These are phyloP conservation scores for Rhabdomys dilectus DNA, from an alignment of 2,113 vertebrate genomes.

Conservation along the genomic window DNA sequence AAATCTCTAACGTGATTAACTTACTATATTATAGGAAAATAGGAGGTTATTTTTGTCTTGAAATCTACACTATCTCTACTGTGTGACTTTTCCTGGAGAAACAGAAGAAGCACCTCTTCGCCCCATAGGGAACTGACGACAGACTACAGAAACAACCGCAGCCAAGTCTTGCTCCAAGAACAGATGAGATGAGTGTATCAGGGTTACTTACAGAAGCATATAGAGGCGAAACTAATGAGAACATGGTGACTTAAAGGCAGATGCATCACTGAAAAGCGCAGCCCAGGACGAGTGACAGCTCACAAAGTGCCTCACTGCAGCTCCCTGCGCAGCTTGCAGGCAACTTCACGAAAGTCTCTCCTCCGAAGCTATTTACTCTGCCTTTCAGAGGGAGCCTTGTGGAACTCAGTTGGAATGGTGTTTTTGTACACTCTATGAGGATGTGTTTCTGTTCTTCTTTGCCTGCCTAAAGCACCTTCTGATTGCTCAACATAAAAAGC, in stretches of 20 bases:
- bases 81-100: neutral
- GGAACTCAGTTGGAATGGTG: neutral
- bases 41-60: neutral
- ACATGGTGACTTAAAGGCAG: neutral
- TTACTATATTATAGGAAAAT: neutral
- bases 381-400: too few relatives aligned
- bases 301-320: neutral
- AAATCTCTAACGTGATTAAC: constrained; percentile 29
- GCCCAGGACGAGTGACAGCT: neutral
- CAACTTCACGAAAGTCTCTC: neutral
- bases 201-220: neutral
- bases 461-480: too few relatives aligned
- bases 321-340: neutral
- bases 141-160: neutral
- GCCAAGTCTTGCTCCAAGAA: neutral
- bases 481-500: too few relatives aligned
- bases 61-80: neutral
- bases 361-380: neutral
- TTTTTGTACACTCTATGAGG: too few relatives aligned
- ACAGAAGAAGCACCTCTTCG: neutral
- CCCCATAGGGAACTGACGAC: neutral
- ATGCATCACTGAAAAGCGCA: too few relatives aligned
- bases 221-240: neutral
- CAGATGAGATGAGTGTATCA: neutral
- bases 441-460: too few relatives aligned